Conservation (phyloP, 2,113 vertebrate genomes). For the Pterocles burchelli region DNA sequence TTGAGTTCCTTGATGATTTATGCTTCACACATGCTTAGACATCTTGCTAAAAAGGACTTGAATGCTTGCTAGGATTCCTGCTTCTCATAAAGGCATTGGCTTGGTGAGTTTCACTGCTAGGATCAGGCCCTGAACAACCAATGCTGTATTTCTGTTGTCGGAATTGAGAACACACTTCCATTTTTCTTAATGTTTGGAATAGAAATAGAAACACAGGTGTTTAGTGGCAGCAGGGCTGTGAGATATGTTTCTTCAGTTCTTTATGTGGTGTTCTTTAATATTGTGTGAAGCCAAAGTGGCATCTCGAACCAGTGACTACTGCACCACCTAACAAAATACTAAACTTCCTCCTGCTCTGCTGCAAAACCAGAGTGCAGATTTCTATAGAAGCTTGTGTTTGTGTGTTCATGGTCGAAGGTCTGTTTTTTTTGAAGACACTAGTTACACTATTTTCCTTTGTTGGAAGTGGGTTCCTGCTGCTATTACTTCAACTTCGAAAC, state of each 20-base stretch:
- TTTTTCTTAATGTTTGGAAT: not conserved
- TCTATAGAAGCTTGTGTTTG: not conserved
- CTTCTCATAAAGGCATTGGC: not conserved
- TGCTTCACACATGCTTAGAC: not conserved
- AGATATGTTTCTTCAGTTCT: not conserved
- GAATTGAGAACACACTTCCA: not conserved
- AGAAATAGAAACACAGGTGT: not conserved
- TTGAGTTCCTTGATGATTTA: not conserved
- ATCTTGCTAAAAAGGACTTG: not conserved
- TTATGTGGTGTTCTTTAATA: not conserved
- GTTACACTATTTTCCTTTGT: not conserved
- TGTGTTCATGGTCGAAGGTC: not conserved
- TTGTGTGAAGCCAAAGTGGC: not conserved
- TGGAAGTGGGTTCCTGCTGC: not conserved
- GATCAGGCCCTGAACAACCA: not conserved
- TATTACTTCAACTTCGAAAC: not conserved
- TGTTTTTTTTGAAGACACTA: not conserved
- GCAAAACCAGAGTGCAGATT: not conserved
- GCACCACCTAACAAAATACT: not conserved
- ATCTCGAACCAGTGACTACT: not conserved
- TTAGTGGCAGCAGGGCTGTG: not conserved
- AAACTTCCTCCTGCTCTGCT: not conserved
- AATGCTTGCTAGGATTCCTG: not conserved
- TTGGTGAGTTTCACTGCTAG: not conserved
- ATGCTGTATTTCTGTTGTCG: not conserved